Evolutionary conservation across 2,888 invertebrate species (phyloP), one percentile per base, ranked within the genome.

Genomic region (Drosophila nigritarsus): DNA sequence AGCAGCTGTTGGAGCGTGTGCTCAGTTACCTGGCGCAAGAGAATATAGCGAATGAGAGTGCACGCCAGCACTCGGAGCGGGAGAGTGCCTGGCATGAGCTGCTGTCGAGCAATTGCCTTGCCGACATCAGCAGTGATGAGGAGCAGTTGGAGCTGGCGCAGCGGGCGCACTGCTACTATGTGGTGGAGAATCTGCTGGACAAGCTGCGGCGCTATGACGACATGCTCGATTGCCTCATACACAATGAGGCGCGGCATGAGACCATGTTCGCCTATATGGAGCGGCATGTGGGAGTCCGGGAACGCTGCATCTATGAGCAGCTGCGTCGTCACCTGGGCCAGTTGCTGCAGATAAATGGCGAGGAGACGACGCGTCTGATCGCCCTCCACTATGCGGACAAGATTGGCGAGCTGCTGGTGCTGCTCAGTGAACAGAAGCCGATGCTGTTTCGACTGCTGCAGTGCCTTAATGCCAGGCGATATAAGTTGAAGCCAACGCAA

Each of bases 61-160:
- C 86, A 1, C 92, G 94, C 1, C 94, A 94, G 83, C 94, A 94
- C 76, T 95, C 95, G 69, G 96, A 97, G 91, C 93, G 96, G 42
- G 96, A 97, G 90, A 96, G 96, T 87, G 96, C 96, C 2, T 94
- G 96, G 93, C 92, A 96, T 56, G 96, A 96, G 89, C 92, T 97
- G 36, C 92, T 97, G 15, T 93, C 94, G n/a, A 94, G 95, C 68
- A 94, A 95, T 78, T 94, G 95, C 55, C 92, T 96, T 30, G 92
- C 93, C 32, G 94, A 95, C 87, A 94, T 95, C 69, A 94, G 95
- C 66, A 94, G 94, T 68, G 94, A 94, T 56, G 94, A 94, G 38
- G 93, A 95, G 75, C 94, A 96, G 65, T 91, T 96, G 24, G 87
- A 93, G 48, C 93, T 95, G 83, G 96, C 96, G 0, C 94, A 95